Evolutionary conservation across 2,113 vertebrate species (phyloP), one percentile per base, ranked within the genome.

Genomic region (Aspidoscelis tigris): DNA sequence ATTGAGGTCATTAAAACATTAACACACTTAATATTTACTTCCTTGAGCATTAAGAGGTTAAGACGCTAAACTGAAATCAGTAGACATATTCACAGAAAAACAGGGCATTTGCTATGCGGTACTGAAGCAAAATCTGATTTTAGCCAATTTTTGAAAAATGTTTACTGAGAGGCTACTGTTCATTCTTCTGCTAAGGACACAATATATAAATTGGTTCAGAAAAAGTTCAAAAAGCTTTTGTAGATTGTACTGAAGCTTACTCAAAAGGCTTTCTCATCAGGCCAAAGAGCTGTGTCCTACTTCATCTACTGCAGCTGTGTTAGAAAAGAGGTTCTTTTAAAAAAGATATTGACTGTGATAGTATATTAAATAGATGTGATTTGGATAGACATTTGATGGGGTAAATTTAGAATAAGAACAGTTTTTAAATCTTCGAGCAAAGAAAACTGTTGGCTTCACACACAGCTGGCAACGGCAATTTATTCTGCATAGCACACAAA

Each of bases 231-330:
- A 93, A 86, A 88, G 78, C 75, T 91, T 93, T 91, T 76, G 81
- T 93, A 86, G 72, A 76, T 84, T 80, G 55, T 93, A 95, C 87
- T 84, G 74, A 90, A 91, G 41, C 53, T 86, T 87, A 89, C 72
- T 91, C 82, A 78, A 86, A 85, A 69, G 71, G 68, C 26, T 2
- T 79, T 66, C 5, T 76, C 55, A 84, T 70, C 64, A 53, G 65
- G 58, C 82, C 77, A 85, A 3, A 87, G 82, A 80, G 90, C 33
- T 65, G 77, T 43, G 41, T 75, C n/a, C 44, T 85, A 89, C 74
- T 89, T 93, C 94, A 90, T 89, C 86, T 82, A n/a, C 82, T 91
- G 89, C 88, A 95, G 89, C 90, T 93, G 88, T 92, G 78, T 50
- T 87, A 77, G 65, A 82, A 84, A 90, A 76, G 53, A 82, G 11